Evolutionary conservation across 1,140 invertebrate genomes (phyloP), one percentile per base, ranked within the genome.

Genomic region (Drosophila equinoxialis): DNA sequence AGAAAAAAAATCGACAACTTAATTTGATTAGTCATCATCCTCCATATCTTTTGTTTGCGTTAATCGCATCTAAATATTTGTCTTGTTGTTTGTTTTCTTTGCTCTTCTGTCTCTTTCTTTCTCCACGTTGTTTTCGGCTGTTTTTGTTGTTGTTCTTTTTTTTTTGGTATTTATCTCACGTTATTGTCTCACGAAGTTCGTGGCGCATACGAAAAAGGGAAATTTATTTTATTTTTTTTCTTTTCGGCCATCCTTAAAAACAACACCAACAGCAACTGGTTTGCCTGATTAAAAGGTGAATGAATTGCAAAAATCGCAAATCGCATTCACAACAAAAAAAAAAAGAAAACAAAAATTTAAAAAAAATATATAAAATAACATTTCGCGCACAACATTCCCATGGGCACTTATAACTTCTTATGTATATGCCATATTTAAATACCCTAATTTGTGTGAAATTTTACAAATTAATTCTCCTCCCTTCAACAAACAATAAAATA

Each of bases 201-300:
- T 69, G 66, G 82, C 67, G 75, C 75, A 82, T 76, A 79, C 79
- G 76, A 87, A 87, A 65, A 45, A 65, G 79, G 79, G 83, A 86
- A 86, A 86, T 75, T 81, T 71, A 57, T 79, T 74, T 74, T 65
- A 8, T 74, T 67, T 37, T 39, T 39, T 75, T 68, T 39, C 2
- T 39, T 39, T 39, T 74, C 62, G 61, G 65, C 65, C 76, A 42
- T 61, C 66, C 63, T 66, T 69, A 77, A 74, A 59, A 61, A 65
- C 79, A 59, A 65, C 42, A 78, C 65, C 62, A 17, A 17, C 17
- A 66, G 37, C 65, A 82, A 86, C 85, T 86, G 76, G 81, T 86
- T 87, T 83, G 71, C 77, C 55, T 83, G 83, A 87, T 86, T 86
- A 86, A 83, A 86, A 87, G 83, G 83, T 87, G 83, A 87, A 86